These are phyloP conservation scores for Andrena dorsata DNA, from an alignment of 2,888 invertebrate genomes.

Conservation along the genomic window DNA sequence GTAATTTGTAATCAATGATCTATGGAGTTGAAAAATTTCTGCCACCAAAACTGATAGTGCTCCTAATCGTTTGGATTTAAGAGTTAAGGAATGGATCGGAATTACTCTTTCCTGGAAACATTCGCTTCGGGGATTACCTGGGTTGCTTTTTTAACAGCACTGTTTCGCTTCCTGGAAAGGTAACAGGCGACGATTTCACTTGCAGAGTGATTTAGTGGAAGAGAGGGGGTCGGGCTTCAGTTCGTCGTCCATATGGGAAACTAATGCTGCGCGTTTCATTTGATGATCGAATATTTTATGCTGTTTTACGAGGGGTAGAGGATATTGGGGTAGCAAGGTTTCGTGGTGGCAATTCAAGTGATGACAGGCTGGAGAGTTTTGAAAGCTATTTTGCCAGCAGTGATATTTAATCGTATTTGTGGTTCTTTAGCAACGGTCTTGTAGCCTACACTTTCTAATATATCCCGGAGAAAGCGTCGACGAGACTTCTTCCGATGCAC, in stretches of 20 bases:
- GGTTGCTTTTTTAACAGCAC: background rate
- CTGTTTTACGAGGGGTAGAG: too few species aligned
- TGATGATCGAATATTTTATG: background rate
- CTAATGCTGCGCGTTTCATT: background rate
- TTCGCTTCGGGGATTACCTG: background rate
- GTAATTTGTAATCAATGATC: too few species aligned
- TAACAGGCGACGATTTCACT: background rate
- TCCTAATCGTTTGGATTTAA: background rate
- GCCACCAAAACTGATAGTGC: background rate
- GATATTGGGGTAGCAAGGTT: background rate
- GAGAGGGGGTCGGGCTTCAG: background rate
- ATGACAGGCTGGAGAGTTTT: background rate
- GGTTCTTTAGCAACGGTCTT: slow-evolving; percentile 42
- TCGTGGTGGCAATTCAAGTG: background rate
- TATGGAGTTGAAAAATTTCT: background rate
- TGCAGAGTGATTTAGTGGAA: background rate
- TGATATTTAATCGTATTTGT: slow-evolving; percentile 43
- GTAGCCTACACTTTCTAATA: slow-evolving; percentile 66
- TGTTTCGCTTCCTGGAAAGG: background rate
- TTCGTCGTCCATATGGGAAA: background rate
- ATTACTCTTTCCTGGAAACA: background rate
- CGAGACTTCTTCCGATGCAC: slow-evolving; percentile 40
- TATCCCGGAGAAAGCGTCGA: slow-evolving; percentile 66
- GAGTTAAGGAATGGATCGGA: background rate
- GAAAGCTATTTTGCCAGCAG: slow-evolving; percentile 11